Conservation (phyloP, 2,888 invertebrate genomes). For the Pseudococcus longispinus region DNA sequence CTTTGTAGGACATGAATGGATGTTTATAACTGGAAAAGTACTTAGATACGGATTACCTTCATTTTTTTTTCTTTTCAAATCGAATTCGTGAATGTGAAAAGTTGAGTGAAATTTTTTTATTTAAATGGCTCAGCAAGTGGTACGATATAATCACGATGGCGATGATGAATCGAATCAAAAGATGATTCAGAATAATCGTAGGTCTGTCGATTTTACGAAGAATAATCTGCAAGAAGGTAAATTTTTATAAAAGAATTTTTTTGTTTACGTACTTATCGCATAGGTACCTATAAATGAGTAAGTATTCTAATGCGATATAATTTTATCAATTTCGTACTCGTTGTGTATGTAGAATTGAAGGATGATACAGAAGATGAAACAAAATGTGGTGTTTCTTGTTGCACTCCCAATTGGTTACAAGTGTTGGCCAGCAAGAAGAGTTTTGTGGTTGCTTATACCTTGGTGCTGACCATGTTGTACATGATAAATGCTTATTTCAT, state of each 20-base stretch:
- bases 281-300: too few relatives aligned
- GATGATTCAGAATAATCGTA: background rate
- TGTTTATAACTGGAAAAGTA: background rate
- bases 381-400: slow-evolving; percentile 59
- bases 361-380: slow-evolving; percentile 53
- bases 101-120: background rate
- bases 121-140: background rate
- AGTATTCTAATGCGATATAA: too few relatives aligned
- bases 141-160: background rate
- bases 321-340: background rate
- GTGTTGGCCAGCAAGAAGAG: slow-evolving; percentile 68
- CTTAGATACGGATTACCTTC: background rate
- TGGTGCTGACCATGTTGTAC: slow-evolving; percentile 71
- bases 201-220: background rate
- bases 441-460: slow-evolving; percentile 70
- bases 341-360: background rate
- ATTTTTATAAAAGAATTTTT: background rate
- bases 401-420: slow-evolving; percentile 66
- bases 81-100: background rate
- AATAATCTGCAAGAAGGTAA: background rate
- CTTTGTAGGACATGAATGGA: background rate
- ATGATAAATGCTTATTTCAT: slow-evolving; percentile 73
- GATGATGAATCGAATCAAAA: background rate
- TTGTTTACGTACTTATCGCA: background rate
- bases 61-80: background rate